Percentiles rank a stretch among this genome's conserved stretches.
phyloP scores from a whole-genome alignment of 1,140 invertebrate species.

The Calephelis nemesis region DNA sequence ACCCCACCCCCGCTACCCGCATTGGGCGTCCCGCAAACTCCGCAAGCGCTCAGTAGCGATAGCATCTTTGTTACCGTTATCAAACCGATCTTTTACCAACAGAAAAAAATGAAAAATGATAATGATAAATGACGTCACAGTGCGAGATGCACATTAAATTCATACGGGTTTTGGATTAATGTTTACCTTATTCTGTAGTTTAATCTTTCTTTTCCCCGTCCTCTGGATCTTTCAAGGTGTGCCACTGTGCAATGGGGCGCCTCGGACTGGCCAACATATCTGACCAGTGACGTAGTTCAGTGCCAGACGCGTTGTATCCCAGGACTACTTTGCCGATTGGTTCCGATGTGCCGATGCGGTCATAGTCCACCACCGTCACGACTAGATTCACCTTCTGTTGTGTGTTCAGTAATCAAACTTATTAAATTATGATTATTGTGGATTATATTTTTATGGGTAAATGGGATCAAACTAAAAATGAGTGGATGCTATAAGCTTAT shows the following conservation, averaged over 20 bases:
- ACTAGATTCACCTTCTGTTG: constrained; percentile 98
- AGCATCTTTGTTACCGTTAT: no score
- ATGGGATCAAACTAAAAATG: background rate
- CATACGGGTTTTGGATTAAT: no score
- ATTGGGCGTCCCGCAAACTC: no score
- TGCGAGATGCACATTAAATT: no score
- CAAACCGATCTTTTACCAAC: no score
- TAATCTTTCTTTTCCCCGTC: constrained; percentile 95
- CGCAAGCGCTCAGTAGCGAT: no score
- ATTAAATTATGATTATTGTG: constrained; percentile 17
- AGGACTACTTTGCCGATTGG: constrained; percentile 98
- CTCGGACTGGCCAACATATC: constrained; percentile 99
- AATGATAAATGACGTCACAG: no score
- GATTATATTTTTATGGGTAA: background rate
- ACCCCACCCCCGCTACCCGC: no score
- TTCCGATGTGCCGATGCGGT: constrained; percentile 99
- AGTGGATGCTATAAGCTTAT: background rate
- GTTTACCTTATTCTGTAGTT: constrained; percentile 40
- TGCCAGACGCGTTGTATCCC: constrained; percentile 98
- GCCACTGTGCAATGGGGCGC: constrained; percentile 99
- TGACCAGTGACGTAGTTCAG: constrained; percentile 99
- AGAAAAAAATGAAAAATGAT: no score
- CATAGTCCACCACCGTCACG: constrained; percentile 99
- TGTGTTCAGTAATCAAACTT: constrained; percentile 37
- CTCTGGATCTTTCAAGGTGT: constrained; percentile 98